These are phyloP conservation scores for Alsophila aescularia DNA, from an alignment of 2,888 invertebrate species.

Conservation along the genomic window DNA sequence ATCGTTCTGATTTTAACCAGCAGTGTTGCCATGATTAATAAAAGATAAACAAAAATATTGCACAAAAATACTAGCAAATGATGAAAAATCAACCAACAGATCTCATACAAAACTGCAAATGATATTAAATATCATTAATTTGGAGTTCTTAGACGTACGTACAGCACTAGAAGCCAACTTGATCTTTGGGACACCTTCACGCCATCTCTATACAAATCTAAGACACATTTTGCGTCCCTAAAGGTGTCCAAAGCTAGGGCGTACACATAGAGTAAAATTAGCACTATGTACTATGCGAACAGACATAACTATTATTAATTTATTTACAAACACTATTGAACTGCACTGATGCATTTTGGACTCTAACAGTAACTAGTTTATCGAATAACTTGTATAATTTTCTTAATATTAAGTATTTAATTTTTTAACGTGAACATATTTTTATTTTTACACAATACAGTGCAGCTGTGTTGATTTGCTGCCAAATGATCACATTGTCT, in stretches of 20 bases:
- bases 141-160: conserved; percentile 39
- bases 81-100: conserved; percentile 56
- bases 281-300: conserved; percentile 53
- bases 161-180: conserved; percentile 25
- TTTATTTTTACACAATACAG: conserved; percentile 39
- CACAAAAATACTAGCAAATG: conserved; percentile 45
- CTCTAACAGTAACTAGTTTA: conserved; percentile 12
- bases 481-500: conserved; percentile 48
- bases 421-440: conserved; percentile 33
- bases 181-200: conserved; percentile 18
- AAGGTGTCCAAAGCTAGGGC: conserved; percentile 27
- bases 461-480: conserved; percentile 45
- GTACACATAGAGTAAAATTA: conserved; percentile 29
- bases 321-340: conserved; percentile 53
- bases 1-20: conserved; percentile 26
- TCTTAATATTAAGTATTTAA: conserved; percentile 34
- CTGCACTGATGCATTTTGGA: conserved; percentile 34
- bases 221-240: conserved; percentile 16
- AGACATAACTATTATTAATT: conserved; percentile 28
- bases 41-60: conserved; percentile 64
- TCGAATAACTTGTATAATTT: conserved; percentile 33
- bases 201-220: conserved; percentile 29
- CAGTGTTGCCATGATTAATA: conserved; percentile 44
- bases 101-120: conserved; percentile 63
- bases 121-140: conserved; percentile 78